Evolutionary conservation across 2,888 invertebrate species (phyloP).

Genomic region (Sylvicola cinctus): DNA sequence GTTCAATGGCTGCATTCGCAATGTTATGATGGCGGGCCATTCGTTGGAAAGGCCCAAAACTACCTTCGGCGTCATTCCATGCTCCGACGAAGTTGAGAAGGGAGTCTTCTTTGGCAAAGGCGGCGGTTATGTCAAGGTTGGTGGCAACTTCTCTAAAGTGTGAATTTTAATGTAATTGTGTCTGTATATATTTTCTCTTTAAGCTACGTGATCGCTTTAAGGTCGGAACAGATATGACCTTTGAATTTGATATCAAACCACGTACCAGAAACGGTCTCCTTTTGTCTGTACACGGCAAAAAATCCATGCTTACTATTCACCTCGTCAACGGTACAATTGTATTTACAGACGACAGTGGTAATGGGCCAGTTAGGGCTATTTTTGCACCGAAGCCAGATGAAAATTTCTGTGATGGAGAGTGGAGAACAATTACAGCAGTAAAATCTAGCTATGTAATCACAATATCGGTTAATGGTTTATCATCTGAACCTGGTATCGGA

Average conservation of each 20-base stretch:
- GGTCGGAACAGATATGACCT: constrained; percentile 58
- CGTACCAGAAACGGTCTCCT: constrained; percentile 67
- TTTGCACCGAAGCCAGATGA: constrained; percentile 43
- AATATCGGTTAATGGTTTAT: constrained; percentile 64
- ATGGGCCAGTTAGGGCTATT: constrained; percentile 54
- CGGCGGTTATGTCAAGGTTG: constrained; percentile 51
- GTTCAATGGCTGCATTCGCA: constrained; percentile 69
- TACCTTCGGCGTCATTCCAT: constrained; percentile 47
- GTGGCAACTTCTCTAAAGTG: constrained; percentile 18
- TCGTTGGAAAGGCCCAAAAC: constrained; percentile 36
- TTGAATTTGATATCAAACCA: constrained; percentile 72
- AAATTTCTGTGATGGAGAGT: constrained; percentile 81
- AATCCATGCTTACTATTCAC: constrained; percentile 71
- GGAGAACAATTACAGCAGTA: constrained; percentile 68
- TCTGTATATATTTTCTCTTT: too few species aligned
- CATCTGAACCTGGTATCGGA: constrained; percentile 52
- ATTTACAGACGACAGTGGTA: constrained; percentile 62
- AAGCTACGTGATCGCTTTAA: constrained; percentile 42
- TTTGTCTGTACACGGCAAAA: constrained; percentile 63
- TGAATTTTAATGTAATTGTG: constrained; percentile 1
- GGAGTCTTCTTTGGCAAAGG: constrained; percentile 71
- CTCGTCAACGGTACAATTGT: constrained; percentile 68
- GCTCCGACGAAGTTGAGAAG: constrained; percentile 54
- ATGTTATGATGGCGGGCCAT: constrained; percentile 48
- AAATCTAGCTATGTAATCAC: constrained; percentile 83